Base-by-base conservation (phyloP, 2,113 vertebrate genomes). In the Pterocles orientalis region DNA sequence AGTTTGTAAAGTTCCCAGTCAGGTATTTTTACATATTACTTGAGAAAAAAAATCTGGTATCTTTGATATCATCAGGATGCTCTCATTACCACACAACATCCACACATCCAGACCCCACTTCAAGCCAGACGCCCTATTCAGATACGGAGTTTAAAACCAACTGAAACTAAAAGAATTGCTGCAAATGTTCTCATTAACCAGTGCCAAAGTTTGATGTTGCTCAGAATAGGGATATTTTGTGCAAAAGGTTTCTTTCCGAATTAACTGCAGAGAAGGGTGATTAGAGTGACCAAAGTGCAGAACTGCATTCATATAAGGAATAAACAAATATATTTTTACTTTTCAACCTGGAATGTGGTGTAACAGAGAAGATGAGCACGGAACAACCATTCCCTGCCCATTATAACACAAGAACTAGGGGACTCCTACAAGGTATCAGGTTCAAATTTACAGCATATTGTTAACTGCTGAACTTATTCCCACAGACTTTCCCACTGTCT, bases 391-490 rank as follows among this genome's bases (percentile, higher is more conserved):
- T 64, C 51, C 18, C 7, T 39, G 20, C 12, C 36, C 15, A 24
- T 58, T 82, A 20, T 13, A 51, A 48, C 12, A 48, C 25, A 72
- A 57, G 54, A 61, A 76, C 43, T 29, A 79, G 9, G 65, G 48
- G 65, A 82, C 39, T 76, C 14, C 48, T 82, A 28, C 48, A 64
- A 90, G 13, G 51, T 68, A n/a, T 50, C n/a, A 70, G n/a, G 34
- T 80, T 66, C 41, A 92, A 71, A 85, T 36, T 80, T 2, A 77
- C 21, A 69, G 50, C 85, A 93, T 97, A 96, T 88, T 93, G 85
- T 56, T 92, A 95, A 93, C 85, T 86, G 85, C 94, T 82, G 45
- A 72, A 18, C 58, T 82, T 73, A 50, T 86, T 92, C 85, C 85
- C 76, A 69, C 18, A 72, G 88, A 66, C 14, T 11, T 19, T 31